Percentiles rank a stretch among this genome's conserved stretches.
Evolutionary conservation across 1,140 invertebrate species (phyloP).

Genomic region (Danaus plexippus): DNA sequence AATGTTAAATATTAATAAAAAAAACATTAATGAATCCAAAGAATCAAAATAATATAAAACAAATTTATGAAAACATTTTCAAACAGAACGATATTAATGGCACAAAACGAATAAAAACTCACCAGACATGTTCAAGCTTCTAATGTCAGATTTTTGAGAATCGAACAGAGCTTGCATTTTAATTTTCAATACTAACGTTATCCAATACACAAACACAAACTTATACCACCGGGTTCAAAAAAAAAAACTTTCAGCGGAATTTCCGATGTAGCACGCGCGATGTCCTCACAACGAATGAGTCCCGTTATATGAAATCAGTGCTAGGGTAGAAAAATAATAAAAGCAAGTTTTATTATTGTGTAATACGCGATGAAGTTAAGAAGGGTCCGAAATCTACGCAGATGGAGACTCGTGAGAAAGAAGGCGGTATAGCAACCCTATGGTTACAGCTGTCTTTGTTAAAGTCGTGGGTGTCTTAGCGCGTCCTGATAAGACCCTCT

Average conservation of each 20-base stretch:
- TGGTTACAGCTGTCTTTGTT: constrained; percentile 30
- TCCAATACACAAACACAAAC: constrained; percentile 2
- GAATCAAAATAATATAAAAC: too few relatives aligned
- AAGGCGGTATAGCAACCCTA: constrained; percentile 32
- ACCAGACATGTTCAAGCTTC: constrained; percentile 25
- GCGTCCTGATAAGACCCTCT: constrained; percentile 15
- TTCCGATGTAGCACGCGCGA: constrained; percentile 31
- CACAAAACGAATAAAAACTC: constrained; percentile 11
- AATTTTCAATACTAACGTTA: not conserved
- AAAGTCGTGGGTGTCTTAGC: constrained; percentile 25
- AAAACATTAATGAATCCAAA: too few relatives aligned
- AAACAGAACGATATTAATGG: not conserved
- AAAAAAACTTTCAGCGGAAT: constrained; percentile 4
- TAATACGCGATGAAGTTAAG: constrained; percentile 32
- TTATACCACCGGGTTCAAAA: not conserved
- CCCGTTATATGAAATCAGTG: constrained; percentile 47
- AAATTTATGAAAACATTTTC: not conserved
- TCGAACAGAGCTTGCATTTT: constrained; percentile 31
- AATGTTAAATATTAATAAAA: too few relatives aligned
- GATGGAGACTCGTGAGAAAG: constrained; percentile 47
- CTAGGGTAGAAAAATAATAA: constrained; percentile 46
- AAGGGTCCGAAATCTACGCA: constrained; percentile 38
- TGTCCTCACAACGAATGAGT: constrained; percentile 39
- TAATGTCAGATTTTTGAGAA: constrained; percentile 17
- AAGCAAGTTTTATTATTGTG: constrained; percentile 38